Percentiles rank a stretch among this genome's conserved stretches.
These are phyloP conservation scores for Rotaria socialis DNA, from an alignment of 2,888 invertebrate genomes.

Conservation along the genomic window DNA sequence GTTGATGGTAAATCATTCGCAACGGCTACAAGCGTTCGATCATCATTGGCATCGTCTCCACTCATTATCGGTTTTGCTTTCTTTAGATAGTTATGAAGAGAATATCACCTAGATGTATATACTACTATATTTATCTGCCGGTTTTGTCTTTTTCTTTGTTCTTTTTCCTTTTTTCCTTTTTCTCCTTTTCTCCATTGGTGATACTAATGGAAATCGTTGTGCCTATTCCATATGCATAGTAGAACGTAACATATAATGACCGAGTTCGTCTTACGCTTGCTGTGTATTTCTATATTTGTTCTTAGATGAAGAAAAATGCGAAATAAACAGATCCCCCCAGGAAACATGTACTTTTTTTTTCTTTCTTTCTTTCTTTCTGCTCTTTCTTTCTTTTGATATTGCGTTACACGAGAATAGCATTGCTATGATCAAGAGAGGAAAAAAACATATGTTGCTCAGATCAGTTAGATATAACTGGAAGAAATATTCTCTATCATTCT, in stretches of 20 bases:
- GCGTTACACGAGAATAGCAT: background rate
- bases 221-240: background rate
- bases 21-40: background rate
- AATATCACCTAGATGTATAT: conserved; percentile 18
- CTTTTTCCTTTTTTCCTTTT: background rate
- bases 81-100: background rate
- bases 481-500: background rate
- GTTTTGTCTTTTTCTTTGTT: background rate
- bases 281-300: background rate
- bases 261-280: background rate
- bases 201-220: background rate
- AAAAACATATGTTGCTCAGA: background rate
- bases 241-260: background rate
- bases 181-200: background rate
- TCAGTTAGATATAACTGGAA: background rate
- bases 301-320: background rate
- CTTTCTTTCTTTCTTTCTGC: background rate
- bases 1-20: background rate
- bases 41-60: background rate
- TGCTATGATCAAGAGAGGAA: background rate
- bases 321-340: background rate
- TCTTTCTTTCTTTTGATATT: background rate
- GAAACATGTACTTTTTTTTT: background rate
- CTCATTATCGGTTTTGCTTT: background rate
- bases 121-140: background rate